Percentiles rank a stretch among this genome's conserved stretches.
Evolutionary conservation across 2,888 invertebrate species (phyloP).

Genomic region (Lochmaea capreae): DNA sequence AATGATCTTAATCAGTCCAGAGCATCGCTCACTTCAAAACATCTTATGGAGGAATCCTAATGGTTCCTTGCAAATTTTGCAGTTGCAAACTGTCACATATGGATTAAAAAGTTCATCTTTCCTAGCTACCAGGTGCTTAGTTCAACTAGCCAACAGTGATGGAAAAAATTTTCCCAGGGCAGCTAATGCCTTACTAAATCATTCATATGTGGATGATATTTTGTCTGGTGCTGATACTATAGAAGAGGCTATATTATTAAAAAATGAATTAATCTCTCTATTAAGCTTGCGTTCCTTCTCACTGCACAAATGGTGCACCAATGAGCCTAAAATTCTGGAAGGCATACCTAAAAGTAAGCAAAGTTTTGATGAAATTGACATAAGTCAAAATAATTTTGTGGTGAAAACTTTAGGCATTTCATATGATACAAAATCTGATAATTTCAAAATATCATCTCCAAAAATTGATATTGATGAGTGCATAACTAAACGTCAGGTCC

Average conservation of each 20-base stretch:
- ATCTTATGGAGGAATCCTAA: not conserved
- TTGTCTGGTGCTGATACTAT: constrained; percentile 7
- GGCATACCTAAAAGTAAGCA: constrained; percentile 25
- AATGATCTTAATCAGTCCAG: not conserved
- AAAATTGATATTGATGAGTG: constrained; percentile 13
- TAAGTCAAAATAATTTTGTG: constrained; percentile 23
- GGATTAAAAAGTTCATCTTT: no score
- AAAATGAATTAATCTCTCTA: constrained; percentile 32
- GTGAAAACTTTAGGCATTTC: constrained; percentile 33
- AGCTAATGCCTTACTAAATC: no score
- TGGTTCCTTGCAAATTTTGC: no score
- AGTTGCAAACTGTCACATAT: no score
- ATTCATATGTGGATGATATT: no score
- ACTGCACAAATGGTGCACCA: constrained; percentile 36
- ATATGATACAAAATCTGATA: constrained; percentile 24
- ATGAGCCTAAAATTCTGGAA: constrained; percentile 20
- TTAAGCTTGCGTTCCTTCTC: constrained; percentile 27
- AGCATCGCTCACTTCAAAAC: not conserved
- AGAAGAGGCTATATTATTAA: constrained; percentile 14
- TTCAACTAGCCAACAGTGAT: no score
- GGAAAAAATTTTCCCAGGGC: no score
- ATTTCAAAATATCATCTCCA: constrained; percentile 24
- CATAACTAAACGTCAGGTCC: constrained; percentile 33
- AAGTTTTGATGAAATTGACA: constrained; percentile 22
- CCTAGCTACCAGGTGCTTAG: no score